phyloP scores from a whole-genome alignment of 2,113 vertebrate species.

The Argyrosomus japonicus region DNA sequence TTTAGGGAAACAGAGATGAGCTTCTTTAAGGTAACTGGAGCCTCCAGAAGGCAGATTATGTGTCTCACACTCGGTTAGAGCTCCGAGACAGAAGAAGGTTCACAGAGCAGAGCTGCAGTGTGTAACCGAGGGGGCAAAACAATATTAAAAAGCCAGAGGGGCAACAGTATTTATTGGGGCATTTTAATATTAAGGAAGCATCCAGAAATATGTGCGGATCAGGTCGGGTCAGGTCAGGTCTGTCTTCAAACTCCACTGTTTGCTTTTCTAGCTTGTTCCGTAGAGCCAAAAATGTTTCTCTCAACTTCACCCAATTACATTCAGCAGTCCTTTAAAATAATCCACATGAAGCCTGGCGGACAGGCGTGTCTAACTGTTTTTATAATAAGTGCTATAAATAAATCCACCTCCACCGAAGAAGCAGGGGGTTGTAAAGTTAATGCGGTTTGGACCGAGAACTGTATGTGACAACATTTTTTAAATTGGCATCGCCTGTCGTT shows the following conservation, averaged over 20 bases:
- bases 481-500: not conserved
- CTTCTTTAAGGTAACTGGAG: slow-evolving; percentile 79
- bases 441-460: not conserved
- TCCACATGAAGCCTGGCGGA: slow-evolving; percentile 16
- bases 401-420: slow-evolving; percentile 2
- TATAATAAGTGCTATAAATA: slow-evolving; percentile 34
- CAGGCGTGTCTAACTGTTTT: slow-evolving; percentile 15
- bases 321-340: not conserved
- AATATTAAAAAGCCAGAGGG: not conserved
- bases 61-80: slow-evolving; percentile 55
- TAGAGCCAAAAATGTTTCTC: not conserved
- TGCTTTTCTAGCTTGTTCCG: not conserved
- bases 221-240: too few relatives aligned
- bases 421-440: not conserved
- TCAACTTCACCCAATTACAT: not conserved
- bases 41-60: slow-evolving; percentile 64
- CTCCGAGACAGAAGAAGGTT: slow-evolving; percentile 20
- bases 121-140: not conserved
- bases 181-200: not conserved
- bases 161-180: not conserved
- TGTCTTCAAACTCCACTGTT: not conserved
- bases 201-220: not conserved
- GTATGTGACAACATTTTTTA: not conserved
- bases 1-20: slow-evolving; percentile 75
- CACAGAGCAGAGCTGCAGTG: not conserved